These are phyloP conservation scores for Drosophila prosaltans DNA, from an alignment of 1,140 invertebrate species.

Conservation along the genomic window DNA sequence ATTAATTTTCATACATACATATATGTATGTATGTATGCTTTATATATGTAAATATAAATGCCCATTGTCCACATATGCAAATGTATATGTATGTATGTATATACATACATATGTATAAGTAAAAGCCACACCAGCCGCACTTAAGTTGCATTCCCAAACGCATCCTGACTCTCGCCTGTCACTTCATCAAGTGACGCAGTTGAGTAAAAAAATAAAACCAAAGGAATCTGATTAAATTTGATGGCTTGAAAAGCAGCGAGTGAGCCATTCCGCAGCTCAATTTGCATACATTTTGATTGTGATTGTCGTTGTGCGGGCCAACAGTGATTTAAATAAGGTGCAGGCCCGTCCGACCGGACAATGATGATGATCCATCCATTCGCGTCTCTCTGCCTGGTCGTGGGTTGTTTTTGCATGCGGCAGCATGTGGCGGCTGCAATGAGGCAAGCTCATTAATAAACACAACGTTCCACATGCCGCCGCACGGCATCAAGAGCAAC, in stretches of 20 bases:
- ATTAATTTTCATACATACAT: conserved; percentile 61
- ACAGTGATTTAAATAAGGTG: conserved; percentile 69
- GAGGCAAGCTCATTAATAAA: conserved; percentile 69
- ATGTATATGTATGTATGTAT: background rate
- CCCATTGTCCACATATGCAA: background rate
- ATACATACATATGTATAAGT: conserved; percentile 4
- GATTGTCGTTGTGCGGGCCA: conserved; percentile 67
- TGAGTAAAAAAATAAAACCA: conserved; percentile 13
- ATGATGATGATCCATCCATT: conserved; percentile 23
- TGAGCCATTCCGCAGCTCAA: conserved; percentile 50
- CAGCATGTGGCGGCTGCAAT: conserved; percentile 47
- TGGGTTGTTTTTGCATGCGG: conserved; percentile 40
- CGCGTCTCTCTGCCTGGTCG: background rate
- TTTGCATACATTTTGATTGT: conserved; percentile 77
- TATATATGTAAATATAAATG: conserved; percentile 11
- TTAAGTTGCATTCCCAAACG: conserved; percentile 24
- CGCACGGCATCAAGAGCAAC: conserved; percentile 10
- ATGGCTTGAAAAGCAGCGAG: conserved; percentile 46
- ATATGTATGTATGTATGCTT: background rate
- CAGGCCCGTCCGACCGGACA: conserved; percentile 3
- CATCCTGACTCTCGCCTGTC: conserved; percentile 15
- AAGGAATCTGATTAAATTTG: conserved; percentile 75
- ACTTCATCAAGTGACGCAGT: conserved; percentile 40
- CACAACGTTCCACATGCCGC: conserved; percentile 32
- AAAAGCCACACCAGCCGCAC: conserved; percentile 13